phyloP scores from a whole-genome alignment of 2,797 vertebrate genomes.

The Crocodylus rhombifer region DNA sequence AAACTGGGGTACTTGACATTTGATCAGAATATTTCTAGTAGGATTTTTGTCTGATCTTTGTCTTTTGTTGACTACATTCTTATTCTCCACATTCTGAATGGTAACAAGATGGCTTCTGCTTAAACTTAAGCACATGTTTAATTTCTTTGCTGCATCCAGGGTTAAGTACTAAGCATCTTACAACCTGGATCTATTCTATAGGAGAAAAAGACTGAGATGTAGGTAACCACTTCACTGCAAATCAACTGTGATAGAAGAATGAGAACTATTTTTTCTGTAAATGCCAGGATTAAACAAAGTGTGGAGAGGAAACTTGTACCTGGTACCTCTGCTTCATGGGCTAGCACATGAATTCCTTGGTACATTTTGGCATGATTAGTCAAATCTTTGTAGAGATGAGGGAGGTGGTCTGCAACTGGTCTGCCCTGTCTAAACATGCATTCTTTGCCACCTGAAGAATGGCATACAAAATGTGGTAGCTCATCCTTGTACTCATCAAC shows the following conservation, averaged over 20 bases:
- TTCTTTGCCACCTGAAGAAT: neutral
- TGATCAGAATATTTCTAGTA: neutral
- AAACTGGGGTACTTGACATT: neutral
- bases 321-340: no score
- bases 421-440: neutral
- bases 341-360: no score
- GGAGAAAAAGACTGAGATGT: neutral
- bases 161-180: neutral
- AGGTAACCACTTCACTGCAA: neutral
- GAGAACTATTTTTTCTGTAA: neutral
- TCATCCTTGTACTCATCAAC: neutral
- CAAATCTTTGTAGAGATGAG: no score
- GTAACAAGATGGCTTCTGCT: conserved; percentile 2
- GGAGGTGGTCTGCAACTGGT: neutral
- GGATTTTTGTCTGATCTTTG: conserved; percentile 2
- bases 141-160: neutral
- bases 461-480: neutral
- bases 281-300: no score
- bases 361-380: no score
- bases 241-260: neutral
- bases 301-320: neutral
- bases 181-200: neutral
- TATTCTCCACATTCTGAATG: conserved; percentile 16
- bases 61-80: neutral
- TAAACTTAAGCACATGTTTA: neutral